Base-by-base conservation (phyloP, 2,797 vertebrate species). In the Hipposideros larvatus region DNA sequence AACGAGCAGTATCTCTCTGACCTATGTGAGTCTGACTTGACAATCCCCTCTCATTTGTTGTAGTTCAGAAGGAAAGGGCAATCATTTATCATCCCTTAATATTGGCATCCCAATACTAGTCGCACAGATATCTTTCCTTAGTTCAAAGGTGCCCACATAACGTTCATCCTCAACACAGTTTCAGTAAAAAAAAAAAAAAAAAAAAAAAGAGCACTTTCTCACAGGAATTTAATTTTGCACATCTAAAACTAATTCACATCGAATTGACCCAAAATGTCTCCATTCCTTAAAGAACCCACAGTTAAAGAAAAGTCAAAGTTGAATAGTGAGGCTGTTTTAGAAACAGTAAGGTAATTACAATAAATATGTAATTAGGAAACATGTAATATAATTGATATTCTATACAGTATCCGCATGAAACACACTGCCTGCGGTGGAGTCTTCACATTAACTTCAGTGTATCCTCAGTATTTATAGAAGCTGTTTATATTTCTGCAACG, bases 401-500 rank as follows among this genome's bases (percentile, higher is more conserved):
- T 82, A 51, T 5, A 8, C 6, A 48, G 14, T 59, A 46, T 66
- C 41, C 41, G 68, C 57, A 53, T 59, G 73, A 91, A 73, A 37
- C 8, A 85, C 2, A 7, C 22, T 63, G 11, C 15, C 43, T 74
- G 2, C 10, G 31, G 13, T 73, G 18, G 4, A 53, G 55, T 77
- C 34, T 80, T 92, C 66, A 82, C 10, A 65, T 37, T 82, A 78
- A 90, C 26, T 43, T 77, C 43, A 68, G 5, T 11, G 1, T 37
- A 65, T 41, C 11, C 31, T 78, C n/a, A 83, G 16, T 94, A 75
- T 95, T 92, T 92, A 88, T 41, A 59, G 71, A 90, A 55, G 41
- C n/a, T 83, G 26, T 91, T 96, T 77, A 77, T 55, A 91, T 73
- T 87, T 94, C 22, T 82, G 28, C 31, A 73, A 66, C 28, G 63